Evolutionary conservation across 2,113 vertebrate genomes (phyloP).

Genomic region (Sinocyclocheilus anshuiensis): DNA sequence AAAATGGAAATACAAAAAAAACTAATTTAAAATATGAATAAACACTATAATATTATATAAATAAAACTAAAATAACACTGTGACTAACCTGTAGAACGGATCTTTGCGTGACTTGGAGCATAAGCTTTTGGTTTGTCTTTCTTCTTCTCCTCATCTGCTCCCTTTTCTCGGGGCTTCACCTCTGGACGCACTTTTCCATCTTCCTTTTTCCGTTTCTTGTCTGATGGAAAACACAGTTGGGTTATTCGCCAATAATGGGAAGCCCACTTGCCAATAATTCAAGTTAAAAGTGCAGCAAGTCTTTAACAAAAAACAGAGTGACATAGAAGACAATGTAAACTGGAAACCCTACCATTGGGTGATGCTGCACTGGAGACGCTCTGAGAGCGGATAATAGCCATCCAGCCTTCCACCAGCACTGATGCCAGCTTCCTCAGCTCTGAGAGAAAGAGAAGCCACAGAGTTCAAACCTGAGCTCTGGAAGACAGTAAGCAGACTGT

Average conservation of each 20-base stretch:
- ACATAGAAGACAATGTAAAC: neutral
- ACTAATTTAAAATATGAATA: neutral
- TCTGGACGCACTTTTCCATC: constrained; percentile 77
- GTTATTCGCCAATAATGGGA: neutral
- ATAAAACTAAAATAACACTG: neutral
- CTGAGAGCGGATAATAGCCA: constrained; percentile 92
- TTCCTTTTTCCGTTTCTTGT: constrained; percentile 88
- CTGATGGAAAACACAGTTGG: constrained; percentile 57
- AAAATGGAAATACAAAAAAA: neutral
- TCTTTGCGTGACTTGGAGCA: constrained; percentile 91
- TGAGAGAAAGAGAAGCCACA: constrained; percentile 56
- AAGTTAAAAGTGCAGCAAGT: neutral
- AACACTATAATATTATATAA: neutral
- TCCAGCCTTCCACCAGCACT: constrained; percentile 92
- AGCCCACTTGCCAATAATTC: neutral
- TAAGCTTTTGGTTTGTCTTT: constrained; percentile 90
- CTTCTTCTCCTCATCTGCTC: constrained; percentile 85
- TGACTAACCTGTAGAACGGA: constrained; percentile 88
- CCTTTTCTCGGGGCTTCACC: constrained; percentile 71
- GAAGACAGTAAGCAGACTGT: neutral
- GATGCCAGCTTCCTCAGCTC: constrained; percentile 87
- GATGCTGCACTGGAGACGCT: constrained; percentile 76
- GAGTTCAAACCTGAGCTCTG: neutral
- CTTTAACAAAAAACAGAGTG: neutral
- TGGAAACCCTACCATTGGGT: constrained; percentile 67